Conservation (phyloP, 2,888 invertebrate genomes). For the Malthinus flaveolus region DNA sequence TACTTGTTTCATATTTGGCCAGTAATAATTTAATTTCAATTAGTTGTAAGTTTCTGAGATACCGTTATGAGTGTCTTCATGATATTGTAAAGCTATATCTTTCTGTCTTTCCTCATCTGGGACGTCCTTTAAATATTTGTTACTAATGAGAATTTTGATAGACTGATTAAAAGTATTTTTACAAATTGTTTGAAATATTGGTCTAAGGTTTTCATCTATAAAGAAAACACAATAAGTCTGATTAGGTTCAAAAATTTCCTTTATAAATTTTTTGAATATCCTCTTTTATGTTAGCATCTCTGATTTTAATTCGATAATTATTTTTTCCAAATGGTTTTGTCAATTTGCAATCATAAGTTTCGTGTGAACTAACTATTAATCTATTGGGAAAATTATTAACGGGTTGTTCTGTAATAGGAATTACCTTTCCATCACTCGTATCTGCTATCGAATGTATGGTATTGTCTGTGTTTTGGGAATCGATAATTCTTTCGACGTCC, state of each 20-base stretch:
- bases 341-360: background rate
- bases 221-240: slow-evolving; percentile 5
- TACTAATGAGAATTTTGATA: slow-evolving; percentile 2
- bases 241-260: slow-evolving; percentile 2
- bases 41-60: slow-evolving; percentile 6
- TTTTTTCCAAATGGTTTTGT: background rate
- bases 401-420: slow-evolving; percentile 6
- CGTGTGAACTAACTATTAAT: background rate
- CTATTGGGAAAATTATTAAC: background rate
- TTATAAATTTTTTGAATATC: background rate
- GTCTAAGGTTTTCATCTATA: slow-evolving; percentile 2
- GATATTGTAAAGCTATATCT: background rate
- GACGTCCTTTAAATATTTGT: background rate
- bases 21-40: background rate
- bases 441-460: background rate
- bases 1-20: background rate
- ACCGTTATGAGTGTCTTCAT: background rate
- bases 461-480: background rate
- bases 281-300: background rate
- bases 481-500: no score
- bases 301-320: background rate
- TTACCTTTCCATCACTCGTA: background rate
- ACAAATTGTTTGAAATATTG: no score
- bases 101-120: background rate
- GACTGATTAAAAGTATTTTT: slow-evolving; percentile 1